A percentile compares a stretch with the other conserved stretches of the same genome.
phyloP scores from a whole-genome alignment of 2,797 vertebrate genomes.

The Sciurus vulgaris region DNA sequence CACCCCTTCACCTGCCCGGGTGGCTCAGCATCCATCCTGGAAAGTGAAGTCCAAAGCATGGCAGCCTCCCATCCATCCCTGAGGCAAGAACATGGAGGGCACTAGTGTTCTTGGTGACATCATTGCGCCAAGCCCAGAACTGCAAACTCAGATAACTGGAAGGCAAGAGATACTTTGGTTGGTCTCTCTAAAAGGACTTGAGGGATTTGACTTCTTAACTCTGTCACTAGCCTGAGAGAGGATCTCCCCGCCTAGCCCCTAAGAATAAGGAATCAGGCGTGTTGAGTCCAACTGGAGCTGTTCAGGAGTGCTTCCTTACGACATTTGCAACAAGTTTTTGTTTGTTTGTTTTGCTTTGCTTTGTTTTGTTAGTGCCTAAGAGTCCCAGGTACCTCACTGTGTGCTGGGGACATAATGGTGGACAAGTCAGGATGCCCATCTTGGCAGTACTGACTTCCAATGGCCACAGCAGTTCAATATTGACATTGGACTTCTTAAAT shows the following conservation, averaged over 20 bases:
- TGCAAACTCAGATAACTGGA: background rate
- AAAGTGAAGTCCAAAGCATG: background rate
- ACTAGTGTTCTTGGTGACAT: background rate
- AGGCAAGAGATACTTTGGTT: background rate
- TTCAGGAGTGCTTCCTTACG: background rate
- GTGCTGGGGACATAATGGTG: background rate
- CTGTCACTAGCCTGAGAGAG: background rate
- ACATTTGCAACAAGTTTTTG: background rate
- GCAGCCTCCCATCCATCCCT: background rate
- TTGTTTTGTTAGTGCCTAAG: background rate
- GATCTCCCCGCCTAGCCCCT: background rate
- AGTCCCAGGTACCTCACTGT: background rate
- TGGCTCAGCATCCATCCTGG: background rate
- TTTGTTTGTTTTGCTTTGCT: too few species aligned
- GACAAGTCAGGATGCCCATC: background rate
- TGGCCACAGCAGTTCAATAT: background rate
- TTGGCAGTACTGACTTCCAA: background rate
- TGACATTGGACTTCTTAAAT: conserved; percentile 7
- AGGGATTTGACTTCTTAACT: background rate
- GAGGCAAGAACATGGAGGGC: background rate
- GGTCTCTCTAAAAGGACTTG: background rate
- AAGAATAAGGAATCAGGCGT: background rate
- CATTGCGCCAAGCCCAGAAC: background rate
- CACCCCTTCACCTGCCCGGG: background rate
- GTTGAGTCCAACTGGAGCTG: background rate